Evolutionary conservation across 2,797 vertebrate genomes (phyloP), one percentile per base, ranked within the genome.

Genomic region (Sebastes diaconus): DNA sequence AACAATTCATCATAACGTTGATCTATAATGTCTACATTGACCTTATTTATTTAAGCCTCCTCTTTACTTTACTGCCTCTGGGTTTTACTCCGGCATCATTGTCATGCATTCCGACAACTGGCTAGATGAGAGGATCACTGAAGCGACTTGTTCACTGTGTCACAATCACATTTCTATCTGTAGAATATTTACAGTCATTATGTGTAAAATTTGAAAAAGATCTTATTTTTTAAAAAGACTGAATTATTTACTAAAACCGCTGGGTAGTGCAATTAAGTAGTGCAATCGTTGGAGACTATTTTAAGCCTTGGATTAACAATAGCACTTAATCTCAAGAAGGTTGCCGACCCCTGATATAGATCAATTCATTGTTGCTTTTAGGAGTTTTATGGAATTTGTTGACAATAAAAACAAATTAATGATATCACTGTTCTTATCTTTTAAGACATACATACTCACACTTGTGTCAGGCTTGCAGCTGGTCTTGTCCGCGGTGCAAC

Each of bases 361-460:
- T 18, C 3, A 12, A 29, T 60, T 20, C 6, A 54, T 52, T 50
- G 0, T 50, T 72, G 25, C 14, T 18, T 61, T 30, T 25, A 12
- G 9, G 24, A 25, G 25, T 57, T 29, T 30, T 12, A 50, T 50
- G 16, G 55, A 27, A 55, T n/a, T 13, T 59, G 64, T 68, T 32
- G 7, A 50, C 22, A 1, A 14, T 68, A 69, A 32, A 6, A 1
- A 18, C 7, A 36, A 20, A 30, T 68, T 0, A 12, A 30, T 50
- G 8, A 25, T 70, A 36, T 25, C 14, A 1, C 14, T 0, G 4
- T 1, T 13, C 1, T 72, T 22, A 46, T 50, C 46, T 18, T 46
- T 46, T 20, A 55, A 55, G 27, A 6, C 1, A 29, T 68, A n/a
- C 16, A 80, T 77, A 91, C 95, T 93, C 83, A 95, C 95, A 94